phyloP scores from a whole-genome alignment of 2,888 invertebrate species.

The Eledone cirrhosa region DNA sequence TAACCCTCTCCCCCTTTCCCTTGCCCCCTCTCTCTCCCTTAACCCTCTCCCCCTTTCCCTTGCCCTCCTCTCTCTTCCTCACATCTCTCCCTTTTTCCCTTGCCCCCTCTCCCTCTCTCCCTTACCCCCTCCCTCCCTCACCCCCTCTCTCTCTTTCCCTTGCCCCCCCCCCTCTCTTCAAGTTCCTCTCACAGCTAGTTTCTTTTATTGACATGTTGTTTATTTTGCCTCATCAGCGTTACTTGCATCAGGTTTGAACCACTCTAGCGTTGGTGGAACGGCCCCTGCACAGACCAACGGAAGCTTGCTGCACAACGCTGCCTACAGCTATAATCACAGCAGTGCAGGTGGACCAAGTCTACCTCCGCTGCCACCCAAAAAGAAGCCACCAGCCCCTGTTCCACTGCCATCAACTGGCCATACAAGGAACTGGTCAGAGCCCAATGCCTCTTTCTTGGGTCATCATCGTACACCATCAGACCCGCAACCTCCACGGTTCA shows the following conservation, averaged over 20 bases:
- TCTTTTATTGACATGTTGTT: constrained; percentile 12
- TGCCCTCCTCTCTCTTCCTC: not conserved
- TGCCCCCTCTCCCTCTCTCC: no score
- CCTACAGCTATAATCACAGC: constrained; percentile 24
- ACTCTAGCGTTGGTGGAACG: constrained; percentile 4
- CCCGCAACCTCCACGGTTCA: constrained; percentile 59
- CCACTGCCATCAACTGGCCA: constrained; percentile 44
- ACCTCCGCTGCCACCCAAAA: constrained; percentile 46
- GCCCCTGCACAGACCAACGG: constrained; percentile 14
- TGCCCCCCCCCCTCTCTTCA: not conserved
- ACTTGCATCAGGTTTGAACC: constrained; percentile 18
- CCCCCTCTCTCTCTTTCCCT: not conserved
- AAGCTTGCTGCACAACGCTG: constrained; percentile 17
- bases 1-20: not conserved
- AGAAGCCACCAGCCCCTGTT: constrained; percentile 48
- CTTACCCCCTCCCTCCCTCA: not conserved
- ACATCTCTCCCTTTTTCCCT: not conserved
- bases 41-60: not conserved
- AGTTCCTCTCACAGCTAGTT: not conserved
- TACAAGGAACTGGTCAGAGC: constrained; percentile 51
- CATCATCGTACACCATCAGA: constrained; percentile 65
- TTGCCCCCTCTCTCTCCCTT: not conserved
- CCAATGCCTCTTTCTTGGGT: constrained; percentile 44
- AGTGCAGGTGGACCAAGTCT: constrained; percentile 27
- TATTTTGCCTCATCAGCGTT: constrained; percentile 25